Evolutionary conservation across 2,888 invertebrate genomes (phyloP).

Genomic region (Troides helena): DNA sequence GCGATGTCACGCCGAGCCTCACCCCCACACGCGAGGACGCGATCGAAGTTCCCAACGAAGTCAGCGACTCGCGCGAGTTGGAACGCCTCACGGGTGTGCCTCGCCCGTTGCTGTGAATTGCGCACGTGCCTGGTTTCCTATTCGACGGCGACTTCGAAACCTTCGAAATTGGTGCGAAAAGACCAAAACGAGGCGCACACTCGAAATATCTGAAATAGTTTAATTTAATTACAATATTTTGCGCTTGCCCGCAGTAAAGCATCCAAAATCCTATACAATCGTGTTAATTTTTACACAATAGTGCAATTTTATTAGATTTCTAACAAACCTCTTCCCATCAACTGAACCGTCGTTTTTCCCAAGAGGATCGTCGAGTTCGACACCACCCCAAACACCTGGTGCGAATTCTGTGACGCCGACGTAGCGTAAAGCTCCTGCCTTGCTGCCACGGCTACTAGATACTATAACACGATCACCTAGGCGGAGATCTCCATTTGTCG

Average conservation of each 20-base stretch:
- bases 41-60: conserved; percentile 81
- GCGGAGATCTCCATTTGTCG: conserved; percentile 82
- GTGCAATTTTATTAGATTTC: not conserved
- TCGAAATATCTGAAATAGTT: conserved; percentile 90
- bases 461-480: conserved; percentile 96
- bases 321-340: conserved; percentile 89
- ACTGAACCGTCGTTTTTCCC: conserved; percentile 99
- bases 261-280: not conserved
- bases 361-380: conserved; percentile 94
- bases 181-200: conserved; percentile 93
- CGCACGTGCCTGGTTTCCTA: conserved; percentile 82
- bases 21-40: conserved; percentile 83
- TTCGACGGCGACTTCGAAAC: conserved; percentile 91
- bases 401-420: conserved; percentile 95
- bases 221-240: not conserved
- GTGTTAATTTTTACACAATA: not conserved
- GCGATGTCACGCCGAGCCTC: conserved; percentile 87
- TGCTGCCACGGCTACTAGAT: conserved; percentile 91
- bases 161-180: conserved; percentile 96
- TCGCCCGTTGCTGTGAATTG: conserved; percentile 82
- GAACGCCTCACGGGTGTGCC: conserved; percentile 82
- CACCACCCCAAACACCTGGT: conserved; percentile 96
- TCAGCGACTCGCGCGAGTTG: conserved; percentile 92
- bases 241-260: not conserved
- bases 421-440: conserved; percentile 91